Base-by-base conservation (phyloP, 2,797 vertebrate genomes). In the Tapirus indicus region DNA sequence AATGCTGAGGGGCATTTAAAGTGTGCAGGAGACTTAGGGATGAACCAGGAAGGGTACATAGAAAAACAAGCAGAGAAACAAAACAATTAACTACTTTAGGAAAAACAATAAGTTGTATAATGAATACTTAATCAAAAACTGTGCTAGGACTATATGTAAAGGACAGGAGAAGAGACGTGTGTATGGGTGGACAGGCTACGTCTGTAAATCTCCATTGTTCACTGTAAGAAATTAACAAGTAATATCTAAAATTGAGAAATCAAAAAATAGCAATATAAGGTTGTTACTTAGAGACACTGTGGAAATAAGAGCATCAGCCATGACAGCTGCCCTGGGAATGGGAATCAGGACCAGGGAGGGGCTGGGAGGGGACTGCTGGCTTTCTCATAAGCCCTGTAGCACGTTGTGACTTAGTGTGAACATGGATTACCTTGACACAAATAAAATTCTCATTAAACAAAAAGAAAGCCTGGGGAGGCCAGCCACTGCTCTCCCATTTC, bases 391-490 rank as follows among this genome's bases (percentile, higher is more conserved):
- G 29, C 32, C 41, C 49, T 1, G 11, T 0, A 9, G 66, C 38
- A 5, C 38, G 5, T 0, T 12, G 58, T 20, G 47, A 56, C 38
- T 38, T 6, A 11, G 0, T 7, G 18, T 0, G 2, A 32, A 32
- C 52, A 1, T 0, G 2, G 16, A 13, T n/a, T 7, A 1, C 66
- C 38, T 6, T 3, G n/a, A 72, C 7, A 64, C 7, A 54, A 25
- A 72, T 29, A 47, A 9, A 29, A 68, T 8, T 23, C 49, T 44
- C 27, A 41, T 13, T 4, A 38, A 78, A n/a, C 29, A 21, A 68
- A 68, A 83, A 49, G 17, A 21, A n/a, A 52, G 35, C 29, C 75
- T 2, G 1, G 0, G 74, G 49, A 29, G 38, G n/a, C n/a, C 18
- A 38, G 52, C 35, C 2, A 0, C n/a, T 23, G 25, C 38, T 47